phyloP scores from a whole-genome alignment of 2,888 invertebrate genomes.

The Harmothoe impar region DNA sequence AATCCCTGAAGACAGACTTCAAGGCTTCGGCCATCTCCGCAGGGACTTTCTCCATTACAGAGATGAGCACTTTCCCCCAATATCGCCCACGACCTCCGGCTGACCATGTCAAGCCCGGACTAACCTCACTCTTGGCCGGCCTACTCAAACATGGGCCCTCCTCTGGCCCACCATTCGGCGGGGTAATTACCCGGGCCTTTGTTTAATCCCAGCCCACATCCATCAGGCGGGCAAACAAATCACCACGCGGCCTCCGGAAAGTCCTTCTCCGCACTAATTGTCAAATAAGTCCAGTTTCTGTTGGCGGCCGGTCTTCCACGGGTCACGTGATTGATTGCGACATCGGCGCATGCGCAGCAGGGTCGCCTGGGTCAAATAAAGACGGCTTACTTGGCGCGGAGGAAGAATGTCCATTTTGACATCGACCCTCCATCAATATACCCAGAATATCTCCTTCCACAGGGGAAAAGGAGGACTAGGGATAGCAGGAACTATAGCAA shows the following conservation, averaged over 20 bases:
- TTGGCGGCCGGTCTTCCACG: not conserved
- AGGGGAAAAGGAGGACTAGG: not conserved
- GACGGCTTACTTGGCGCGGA: slow-evolving; percentile 41
- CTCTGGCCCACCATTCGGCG: not conserved
- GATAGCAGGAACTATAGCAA: too few relatives aligned
- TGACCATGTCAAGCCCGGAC: slow-evolving; percentile 43
- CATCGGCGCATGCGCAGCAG: not conserved
- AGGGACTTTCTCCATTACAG: slow-evolving; percentile 41
- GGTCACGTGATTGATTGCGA: slow-evolving; percentile 43
- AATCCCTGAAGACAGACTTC: slow-evolving; percentile 44
- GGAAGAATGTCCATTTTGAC: slow-evolving; percentile 24
- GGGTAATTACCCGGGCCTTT: slow-evolving; percentile 52
- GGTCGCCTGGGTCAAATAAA: slow-evolving; percentile 56
- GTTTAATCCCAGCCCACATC: slow-evolving; percentile 59
- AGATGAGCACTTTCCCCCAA: slow-evolving; percentile 43
- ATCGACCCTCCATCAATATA: slow-evolving; percentile 5
- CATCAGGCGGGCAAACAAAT: slow-evolving; percentile 50
- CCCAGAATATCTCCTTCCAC: not conserved
- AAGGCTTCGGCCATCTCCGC: slow-evolving; percentile 2
- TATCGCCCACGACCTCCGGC: slow-evolving; percentile 2
- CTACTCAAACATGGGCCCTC: not conserved
- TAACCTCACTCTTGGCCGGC: not conserved
- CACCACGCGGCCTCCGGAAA: slow-evolving; percentile 32
- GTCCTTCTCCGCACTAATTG: slow-evolving; percentile 51
- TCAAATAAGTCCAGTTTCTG: slow-evolving; percentile 49